phyloP scores from a whole-genome alignment of 2,113 vertebrate species.

The Telmatochromis brachygnathus region DNA sequence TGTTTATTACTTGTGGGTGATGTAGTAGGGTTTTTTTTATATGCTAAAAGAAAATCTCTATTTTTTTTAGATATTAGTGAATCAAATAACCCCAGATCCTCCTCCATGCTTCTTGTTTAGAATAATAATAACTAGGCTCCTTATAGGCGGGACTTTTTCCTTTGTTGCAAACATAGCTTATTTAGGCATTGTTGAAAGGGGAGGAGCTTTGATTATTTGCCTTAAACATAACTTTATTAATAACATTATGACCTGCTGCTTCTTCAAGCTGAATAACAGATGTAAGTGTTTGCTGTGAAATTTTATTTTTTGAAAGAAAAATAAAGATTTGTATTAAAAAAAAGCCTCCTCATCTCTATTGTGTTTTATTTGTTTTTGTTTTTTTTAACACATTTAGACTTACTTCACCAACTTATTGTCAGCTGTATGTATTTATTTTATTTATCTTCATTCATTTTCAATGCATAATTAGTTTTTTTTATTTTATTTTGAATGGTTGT shows the following conservation, averaged over 20 bases:
- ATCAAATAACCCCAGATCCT: not conserved
- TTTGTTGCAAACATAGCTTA: not conserved
- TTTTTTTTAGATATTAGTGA: not conserved
- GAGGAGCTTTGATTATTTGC: not conserved
- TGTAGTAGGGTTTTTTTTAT: not conserved
- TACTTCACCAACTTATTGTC: not conserved
- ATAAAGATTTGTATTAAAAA: not conserved
- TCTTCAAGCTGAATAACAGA: not conserved
- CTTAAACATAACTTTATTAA: not conserved
- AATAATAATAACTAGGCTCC: not conserved
- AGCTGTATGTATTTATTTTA: not conserved
- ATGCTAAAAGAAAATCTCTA: not conserved
- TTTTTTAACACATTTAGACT: not conserved
- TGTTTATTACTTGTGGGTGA: not conserved
- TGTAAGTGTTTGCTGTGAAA: not conserved
- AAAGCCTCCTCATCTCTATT: not conserved
- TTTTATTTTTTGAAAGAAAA: not conserved
- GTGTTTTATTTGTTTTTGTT: not conserved
- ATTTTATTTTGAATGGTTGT: not conserved
- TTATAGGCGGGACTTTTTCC: not conserved
- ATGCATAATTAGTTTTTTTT: not conserved
- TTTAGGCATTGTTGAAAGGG: not conserved
- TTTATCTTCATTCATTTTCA: not conserved
- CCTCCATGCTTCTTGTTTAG: not conserved
- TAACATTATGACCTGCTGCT: not conserved